phyloP scores from a whole-genome alignment of 2,888 invertebrate species.

The Nomada goodeniana region DNA sequence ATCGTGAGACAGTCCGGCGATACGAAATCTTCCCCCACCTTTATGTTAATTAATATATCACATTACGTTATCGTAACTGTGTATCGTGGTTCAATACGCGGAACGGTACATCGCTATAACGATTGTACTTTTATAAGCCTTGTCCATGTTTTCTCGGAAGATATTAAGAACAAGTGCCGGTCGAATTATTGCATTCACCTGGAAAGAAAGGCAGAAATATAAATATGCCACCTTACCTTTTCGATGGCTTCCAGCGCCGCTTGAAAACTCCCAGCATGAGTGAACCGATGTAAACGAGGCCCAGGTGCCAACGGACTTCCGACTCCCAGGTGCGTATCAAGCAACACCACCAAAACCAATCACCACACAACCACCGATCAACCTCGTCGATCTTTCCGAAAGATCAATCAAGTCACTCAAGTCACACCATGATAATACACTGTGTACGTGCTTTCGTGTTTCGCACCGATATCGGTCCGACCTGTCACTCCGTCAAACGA shows the following conservation, averaged over 20 bases:
- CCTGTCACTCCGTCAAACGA: conserved; percentile 33
- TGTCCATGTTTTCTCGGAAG: no score
- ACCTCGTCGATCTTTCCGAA: conserved; percentile 63
- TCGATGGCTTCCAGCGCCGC: conserved; percentile 83
- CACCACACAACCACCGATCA: conserved; percentile 67
- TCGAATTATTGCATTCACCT: no score
- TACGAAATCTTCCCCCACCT: neutral
- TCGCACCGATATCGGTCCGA: conserved; percentile 19
- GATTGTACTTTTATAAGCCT: no score
- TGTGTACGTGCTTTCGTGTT: conserved; percentile 32
- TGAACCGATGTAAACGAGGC: conserved; percentile 71
- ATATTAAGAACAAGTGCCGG: no score
- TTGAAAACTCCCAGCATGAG: conserved; percentile 81
- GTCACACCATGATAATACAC: conserved; percentile 66
- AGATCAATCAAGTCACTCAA: conserved; percentile 56
- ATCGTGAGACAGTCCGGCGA: neutral
- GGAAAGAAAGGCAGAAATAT: neutral
- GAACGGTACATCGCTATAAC: neutral
- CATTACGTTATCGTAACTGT: neutral
- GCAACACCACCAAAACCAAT: conserved; percentile 70
- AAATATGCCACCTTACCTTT: conserved; percentile 72
- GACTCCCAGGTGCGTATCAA: conserved; percentile 67
- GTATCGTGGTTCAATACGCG: neutral
- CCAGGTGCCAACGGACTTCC: conserved; percentile 72
- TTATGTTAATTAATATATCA: conserved; percentile 11